Conservation (phyloP, 1,140 invertebrate species). For the Drosophila sturtevanti region DNA sequence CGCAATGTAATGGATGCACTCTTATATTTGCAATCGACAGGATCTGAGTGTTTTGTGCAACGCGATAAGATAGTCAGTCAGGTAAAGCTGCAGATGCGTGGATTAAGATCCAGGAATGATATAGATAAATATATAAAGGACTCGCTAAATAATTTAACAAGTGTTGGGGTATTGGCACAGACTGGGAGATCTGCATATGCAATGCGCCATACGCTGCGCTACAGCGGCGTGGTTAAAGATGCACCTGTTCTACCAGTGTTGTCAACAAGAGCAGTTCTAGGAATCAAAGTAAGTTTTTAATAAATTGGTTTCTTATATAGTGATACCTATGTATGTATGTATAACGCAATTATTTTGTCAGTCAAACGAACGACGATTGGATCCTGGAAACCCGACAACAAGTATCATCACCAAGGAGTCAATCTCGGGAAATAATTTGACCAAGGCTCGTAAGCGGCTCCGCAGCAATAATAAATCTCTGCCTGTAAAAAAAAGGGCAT, state of each 20-base stretch:
- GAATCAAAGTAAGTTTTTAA: conserved; percentile 1
- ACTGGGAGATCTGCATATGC: conserved; percentile 7
- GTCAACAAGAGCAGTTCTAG: background rate
- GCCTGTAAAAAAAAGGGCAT: background rate
- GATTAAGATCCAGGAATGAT: background rate
- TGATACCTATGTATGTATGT: background rate
- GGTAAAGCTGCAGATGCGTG: conserved; percentile 28
- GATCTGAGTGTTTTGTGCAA: background rate
- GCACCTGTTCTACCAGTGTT: background rate
- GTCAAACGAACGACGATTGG: background rate
- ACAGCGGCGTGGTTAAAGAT: background rate
- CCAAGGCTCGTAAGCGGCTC: conserved; percentile 25
- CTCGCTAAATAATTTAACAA: conserved; percentile 36
- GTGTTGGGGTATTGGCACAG: conserved; percentile 18
- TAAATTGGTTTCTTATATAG: background rate
- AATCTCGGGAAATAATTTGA: conserved; percentile 27
- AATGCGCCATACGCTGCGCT: background rate
- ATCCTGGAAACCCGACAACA: conserved; percentile 16
- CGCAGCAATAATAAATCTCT: conserved; percentile 27
- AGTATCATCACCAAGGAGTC: conserved; percentile 27
- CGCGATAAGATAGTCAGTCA: background rate
- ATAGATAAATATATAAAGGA: conserved; percentile 26
- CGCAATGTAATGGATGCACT: conserved; percentile 46
- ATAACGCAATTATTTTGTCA: background rate
- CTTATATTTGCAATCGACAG: background rate